Evolutionary conservation across 1,140 invertebrate species (phyloP).

Genomic region (Caerostris darwini): DNA sequence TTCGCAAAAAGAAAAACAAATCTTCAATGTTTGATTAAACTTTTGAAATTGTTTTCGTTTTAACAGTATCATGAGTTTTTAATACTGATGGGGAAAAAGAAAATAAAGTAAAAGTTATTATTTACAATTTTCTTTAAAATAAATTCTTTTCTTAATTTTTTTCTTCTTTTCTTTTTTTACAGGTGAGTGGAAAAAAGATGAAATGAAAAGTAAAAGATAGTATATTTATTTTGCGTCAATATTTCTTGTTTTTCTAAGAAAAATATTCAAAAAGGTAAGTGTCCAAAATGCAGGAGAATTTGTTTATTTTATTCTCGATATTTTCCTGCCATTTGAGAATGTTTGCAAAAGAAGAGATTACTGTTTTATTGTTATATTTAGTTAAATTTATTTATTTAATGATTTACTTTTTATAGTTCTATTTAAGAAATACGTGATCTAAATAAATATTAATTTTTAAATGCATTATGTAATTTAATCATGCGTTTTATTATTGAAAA

Average conservation of each 20-base stretch:
- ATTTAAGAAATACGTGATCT: too few relatives aligned
- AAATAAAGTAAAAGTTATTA: neutral
- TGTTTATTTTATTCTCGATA: too few relatives aligned
- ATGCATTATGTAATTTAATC: too few relatives aligned
- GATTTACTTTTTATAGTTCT: too few relatives aligned
- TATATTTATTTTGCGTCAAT: neutral
- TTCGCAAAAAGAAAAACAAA: neutral
- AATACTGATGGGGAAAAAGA: neutral
- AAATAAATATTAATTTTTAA: too few relatives aligned
- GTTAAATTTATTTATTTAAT: too few relatives aligned
- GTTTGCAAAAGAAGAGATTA: too few relatives aligned
- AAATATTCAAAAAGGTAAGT: neutral
- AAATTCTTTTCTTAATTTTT: neutral
- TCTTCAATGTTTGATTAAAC: neutral
- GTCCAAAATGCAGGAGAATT: too few relatives aligned
- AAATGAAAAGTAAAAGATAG: neutral
- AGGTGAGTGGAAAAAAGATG: slow-evolving; percentile 33
- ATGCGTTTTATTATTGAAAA: too few relatives aligned
- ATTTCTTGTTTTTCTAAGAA: slow-evolving; percentile 26
- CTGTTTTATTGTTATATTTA: too few relatives aligned
- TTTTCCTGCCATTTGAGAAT: too few relatives aligned
- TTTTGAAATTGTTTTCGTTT: neutral
- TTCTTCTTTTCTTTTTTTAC: slow-evolving; percentile 1
- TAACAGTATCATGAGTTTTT: neutral
- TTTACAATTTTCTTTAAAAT: slow-evolving; percentile 34